Evolutionary conservation across 2,113 vertebrate genomes (phyloP).

Genomic region (Xyliphius kryptos): DNA sequence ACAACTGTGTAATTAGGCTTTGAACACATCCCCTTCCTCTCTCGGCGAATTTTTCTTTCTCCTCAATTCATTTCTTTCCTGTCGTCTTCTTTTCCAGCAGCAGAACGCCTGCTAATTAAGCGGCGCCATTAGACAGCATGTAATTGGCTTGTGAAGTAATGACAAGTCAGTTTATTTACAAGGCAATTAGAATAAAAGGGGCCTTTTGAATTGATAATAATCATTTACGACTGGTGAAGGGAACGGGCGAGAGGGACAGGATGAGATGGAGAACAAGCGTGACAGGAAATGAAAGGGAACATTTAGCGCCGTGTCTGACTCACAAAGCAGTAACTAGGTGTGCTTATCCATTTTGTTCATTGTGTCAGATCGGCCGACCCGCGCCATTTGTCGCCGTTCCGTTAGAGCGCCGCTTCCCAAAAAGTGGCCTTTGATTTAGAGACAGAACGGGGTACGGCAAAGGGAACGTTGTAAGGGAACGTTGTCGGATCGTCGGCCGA

Average conservation of each 20-base stretch:
- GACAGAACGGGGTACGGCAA: slow-evolving; percentile 54
- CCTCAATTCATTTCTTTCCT: slow-evolving; percentile 41
- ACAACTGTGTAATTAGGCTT: slow-evolving; percentile 44
- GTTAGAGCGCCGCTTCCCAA: slow-evolving; percentile 41
- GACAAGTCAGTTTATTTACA: slow-evolving; percentile 80
- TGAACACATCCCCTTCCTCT: slow-evolving; percentile 33
- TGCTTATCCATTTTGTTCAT: slow-evolving; percentile 47
- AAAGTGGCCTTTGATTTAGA: slow-evolving; percentile 51
- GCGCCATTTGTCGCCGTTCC: slow-evolving; percentile 30
- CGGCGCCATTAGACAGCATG: slow-evolving; percentile 72
- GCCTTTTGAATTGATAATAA: slow-evolving; percentile 70
- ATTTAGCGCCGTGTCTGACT: slow-evolving; percentile 43
- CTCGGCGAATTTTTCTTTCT: slow-evolving; percentile 36
- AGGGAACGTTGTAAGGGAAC: slow-evolving; percentile 48
- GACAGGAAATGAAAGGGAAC: not conserved
- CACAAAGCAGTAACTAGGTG: slow-evolving; percentile 47
- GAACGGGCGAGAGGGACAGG: slow-evolving; percentile 13
- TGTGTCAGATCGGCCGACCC: slow-evolving; percentile 44
- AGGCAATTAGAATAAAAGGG: slow-evolving; percentile 74
- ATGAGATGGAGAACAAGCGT: not conserved
- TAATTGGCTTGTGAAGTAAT: slow-evolving; percentile 79
- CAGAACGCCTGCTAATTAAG: slow-evolving; percentile 75
- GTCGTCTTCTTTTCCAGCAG: slow-evolving; percentile 44
- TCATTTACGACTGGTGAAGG: slow-evolving; percentile 61
- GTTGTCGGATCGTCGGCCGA: slow-evolving; percentile 50